Evolutionary conservation across 2,113 vertebrate species (phyloP).

Genomic region (Todiramphus saurophagus): DNA sequence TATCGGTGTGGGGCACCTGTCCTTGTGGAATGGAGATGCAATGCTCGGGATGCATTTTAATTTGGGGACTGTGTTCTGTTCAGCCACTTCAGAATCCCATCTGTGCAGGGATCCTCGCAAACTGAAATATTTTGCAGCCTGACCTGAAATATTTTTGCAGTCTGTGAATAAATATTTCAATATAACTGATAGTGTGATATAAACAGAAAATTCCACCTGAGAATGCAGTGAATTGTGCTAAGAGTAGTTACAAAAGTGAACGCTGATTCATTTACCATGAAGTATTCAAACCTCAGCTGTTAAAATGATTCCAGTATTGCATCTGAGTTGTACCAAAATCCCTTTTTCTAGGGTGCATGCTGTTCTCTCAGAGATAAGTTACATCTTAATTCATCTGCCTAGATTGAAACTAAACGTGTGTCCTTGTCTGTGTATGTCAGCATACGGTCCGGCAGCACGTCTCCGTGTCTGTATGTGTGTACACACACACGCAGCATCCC

Average conservation of each 20-base stretch:
- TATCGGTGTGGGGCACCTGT: conserved; percentile 70
- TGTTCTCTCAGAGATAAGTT: conserved; percentile 50
- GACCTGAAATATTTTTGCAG: not conserved
- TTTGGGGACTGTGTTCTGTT: not conserved
- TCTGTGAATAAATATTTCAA: not conserved
- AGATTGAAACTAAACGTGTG: not conserved
- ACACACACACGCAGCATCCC: conserved; percentile 12
- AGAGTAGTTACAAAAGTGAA: not conserved
- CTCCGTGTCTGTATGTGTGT: conserved; percentile 4
- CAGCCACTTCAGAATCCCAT: not conserved
- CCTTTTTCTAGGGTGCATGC: conserved; percentile 67
- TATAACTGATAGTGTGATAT: not conserved
- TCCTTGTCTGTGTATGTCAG: not conserved
- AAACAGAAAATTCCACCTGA: not conserved
- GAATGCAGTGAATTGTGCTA: not conserved
- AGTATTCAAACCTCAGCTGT: not conserved
- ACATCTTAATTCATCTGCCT: conserved; percentile 41
- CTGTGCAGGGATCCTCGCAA: not conserved
- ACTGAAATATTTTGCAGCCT: not conserved
- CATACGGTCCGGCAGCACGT: not conserved
- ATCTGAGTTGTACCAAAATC: conserved; percentile 57
- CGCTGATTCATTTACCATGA: not conserved
- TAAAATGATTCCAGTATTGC: conserved; percentile 75
- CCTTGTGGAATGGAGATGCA: conserved; percentile 73
- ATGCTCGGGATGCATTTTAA: conserved; percentile 72